phyloP scores from a whole-genome alignment of 1,140 invertebrate species.

The Penaeus indicus region DNA sequence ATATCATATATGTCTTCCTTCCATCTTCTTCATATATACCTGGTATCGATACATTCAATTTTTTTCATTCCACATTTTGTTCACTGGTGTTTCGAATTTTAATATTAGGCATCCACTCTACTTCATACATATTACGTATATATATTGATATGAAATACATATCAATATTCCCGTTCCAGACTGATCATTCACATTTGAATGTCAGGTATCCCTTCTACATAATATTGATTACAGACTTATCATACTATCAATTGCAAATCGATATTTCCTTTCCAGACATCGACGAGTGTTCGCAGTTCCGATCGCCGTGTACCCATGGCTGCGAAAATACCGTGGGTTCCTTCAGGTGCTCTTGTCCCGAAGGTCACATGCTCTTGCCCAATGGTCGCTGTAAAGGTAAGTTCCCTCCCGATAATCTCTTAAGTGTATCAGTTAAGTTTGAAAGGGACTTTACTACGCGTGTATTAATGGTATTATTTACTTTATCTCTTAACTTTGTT shows the following conservation, averaged over 20 bases:
- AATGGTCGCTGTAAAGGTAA: slow-evolving; percentile 64
- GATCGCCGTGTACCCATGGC: slow-evolving; percentile 77
- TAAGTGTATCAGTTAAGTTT: not conserved
- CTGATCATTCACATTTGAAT: too few species aligned
- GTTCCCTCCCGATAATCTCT: not conserved
- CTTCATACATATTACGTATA: too few species aligned
- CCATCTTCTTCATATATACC: too few species aligned
- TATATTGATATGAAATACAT: too few species aligned
- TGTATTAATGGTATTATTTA: too few species aligned
- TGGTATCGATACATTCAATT: too few species aligned
- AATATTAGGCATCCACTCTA: too few species aligned
- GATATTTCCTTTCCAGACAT: slow-evolving; percentile 77
- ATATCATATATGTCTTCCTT: too few species aligned
- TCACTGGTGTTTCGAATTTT: too few species aligned
- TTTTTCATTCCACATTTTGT: too few species aligned
- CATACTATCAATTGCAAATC: not conserved
- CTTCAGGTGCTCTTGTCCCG: slow-evolving; percentile 86
- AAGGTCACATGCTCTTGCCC: slow-evolving; percentile 76
- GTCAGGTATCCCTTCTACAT: not conserved
- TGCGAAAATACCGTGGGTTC: slow-evolving; percentile 92
- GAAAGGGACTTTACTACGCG: not conserved
- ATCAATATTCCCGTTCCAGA: too few species aligned
- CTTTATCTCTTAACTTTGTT: too few species aligned
- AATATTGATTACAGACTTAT: not conserved
- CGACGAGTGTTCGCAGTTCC: slow-evolving; percentile 96